Evolutionary conservation across 2,797 vertebrate species (phyloP).

Genomic region (Pangasius macronema): DNA sequence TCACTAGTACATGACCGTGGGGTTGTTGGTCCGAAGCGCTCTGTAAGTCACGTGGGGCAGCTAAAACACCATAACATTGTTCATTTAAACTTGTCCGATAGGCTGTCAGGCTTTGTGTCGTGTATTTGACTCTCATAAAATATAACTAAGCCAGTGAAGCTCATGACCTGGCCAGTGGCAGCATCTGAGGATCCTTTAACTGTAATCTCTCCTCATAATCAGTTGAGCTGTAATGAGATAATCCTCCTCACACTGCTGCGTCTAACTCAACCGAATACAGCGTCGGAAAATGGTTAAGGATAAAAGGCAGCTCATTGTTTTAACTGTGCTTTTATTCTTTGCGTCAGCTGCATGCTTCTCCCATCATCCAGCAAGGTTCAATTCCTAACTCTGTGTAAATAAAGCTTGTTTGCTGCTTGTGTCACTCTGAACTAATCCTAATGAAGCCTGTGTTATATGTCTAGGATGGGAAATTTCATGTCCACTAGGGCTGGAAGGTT

Average conservation of each 20-base stretch:
- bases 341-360: constrained; percentile 29
- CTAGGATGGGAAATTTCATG: constrained; percentile 78
- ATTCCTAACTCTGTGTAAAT: not conserved
- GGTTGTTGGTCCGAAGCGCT: not conserved
- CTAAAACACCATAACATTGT: not conserved
- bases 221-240: constrained; percentile 3
- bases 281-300: constrained; percentile 22
- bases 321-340: constrained; percentile 11
- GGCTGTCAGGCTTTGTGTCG: not conserved
- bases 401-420: constrained; percentile 2
- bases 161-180: too few relatives aligned
- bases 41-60: not conserved
- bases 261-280: not conserved
- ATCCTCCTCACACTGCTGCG: not conserved
- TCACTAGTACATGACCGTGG: not conserved
- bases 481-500: constrained; percentile 59
- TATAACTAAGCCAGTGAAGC: not conserved
- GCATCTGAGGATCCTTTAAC: not conserved
- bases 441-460: constrained; percentile 6
- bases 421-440: not conserved
- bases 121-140: not conserved
- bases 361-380: constrained; percentile 39
- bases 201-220: not conserved
- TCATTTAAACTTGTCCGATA: not conserved
- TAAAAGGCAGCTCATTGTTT: not conserved